Conservation (phyloP, 2,113 vertebrate genomes). For the Oostethus manadensis region DNA sequence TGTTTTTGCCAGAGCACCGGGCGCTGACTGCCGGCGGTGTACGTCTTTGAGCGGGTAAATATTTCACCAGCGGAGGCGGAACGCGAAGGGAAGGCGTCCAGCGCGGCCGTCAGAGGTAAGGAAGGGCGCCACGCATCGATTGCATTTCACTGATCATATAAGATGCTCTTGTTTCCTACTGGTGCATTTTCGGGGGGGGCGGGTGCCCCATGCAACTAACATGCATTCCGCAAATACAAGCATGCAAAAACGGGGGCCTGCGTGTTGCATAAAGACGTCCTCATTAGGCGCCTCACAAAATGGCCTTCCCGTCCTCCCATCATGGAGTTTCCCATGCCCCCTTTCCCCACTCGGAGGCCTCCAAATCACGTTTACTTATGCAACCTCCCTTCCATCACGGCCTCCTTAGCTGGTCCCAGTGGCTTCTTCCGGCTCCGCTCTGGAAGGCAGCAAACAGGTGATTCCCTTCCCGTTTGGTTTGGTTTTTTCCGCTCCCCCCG, state of each 20-base stretch:
- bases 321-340: slow-evolving; percentile 42
- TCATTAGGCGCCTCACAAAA: slow-evolving; percentile 54
- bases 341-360: slow-evolving; percentile 8
- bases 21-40: slow-evolving; percentile 41
- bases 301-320: slow-evolving; percentile 44
- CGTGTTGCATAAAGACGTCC: slow-evolving; percentile 17
- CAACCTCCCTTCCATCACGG: slow-evolving; percentile 15
- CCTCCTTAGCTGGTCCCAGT: slow-evolving; percentile 20
- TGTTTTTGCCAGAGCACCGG: slow-evolving; percentile 63
- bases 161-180: not conserved
- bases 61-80: slow-evolving; percentile 50
- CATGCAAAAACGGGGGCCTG: not conserved
- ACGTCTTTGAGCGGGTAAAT: slow-evolving; percentile 62
- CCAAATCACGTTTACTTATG: slow-evolving; percentile 52
- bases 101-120: slow-evolving; percentile 65
- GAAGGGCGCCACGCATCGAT: slow-evolving; percentile 7
- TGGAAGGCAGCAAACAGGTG: not conserved
- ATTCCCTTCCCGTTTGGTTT: not conserved
- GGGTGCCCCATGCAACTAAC: too few relatives aligned
- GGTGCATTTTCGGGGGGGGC: slow-evolving; percentile 12
- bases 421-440: slow-evolving; percentile 3
- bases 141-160: too few relatives aligned
- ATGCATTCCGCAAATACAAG: not conserved
- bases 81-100: slow-evolving; percentile 40
- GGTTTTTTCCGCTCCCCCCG: not conserved